Evolutionary conservation across 2,888 invertebrate species (phyloP), one percentile per base, ranked within the genome.

Genomic region (Eupeodes latifasciatus): DNA sequence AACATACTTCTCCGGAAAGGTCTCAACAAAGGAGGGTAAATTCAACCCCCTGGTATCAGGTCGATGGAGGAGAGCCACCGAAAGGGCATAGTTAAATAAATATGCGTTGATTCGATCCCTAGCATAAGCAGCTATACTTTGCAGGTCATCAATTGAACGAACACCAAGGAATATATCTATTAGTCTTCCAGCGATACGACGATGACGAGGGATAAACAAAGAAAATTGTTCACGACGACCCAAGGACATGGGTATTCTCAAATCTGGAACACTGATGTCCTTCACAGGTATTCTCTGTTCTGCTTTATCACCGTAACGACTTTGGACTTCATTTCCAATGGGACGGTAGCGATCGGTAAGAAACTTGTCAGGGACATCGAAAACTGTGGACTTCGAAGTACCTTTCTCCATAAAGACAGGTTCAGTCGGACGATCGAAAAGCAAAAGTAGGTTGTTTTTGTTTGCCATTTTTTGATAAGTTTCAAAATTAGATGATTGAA

Each of bases 371-470:
- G 96, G 96, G 1, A 96, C 92, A 79, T 96, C 94, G 90, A 96
- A 95, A 72, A 94, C 94, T 0, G 94, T 91, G 55, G 94, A 94
- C 0, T 94, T 93, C 2, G 47, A 10, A 0, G 95, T 95, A 0
- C 96, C 96, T 92, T 96, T 97, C 77, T 95, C 95, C 93, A 96
- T 95, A 93, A 96, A 96, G 86, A 95, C 94, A 0, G 96, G 96
- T 93, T 96, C 96, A 88, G 95, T 94, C 7, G 96, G 96, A 66
- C 96, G 95, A 91, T 96, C 96, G 93, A 96, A 96, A 90, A 96
- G 94, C 89, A 95, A 92, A 89, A 95, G 92, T 57, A 96, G 92
- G 90, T 95, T 94, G 9, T 94, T 92, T 90, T 94, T 95, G 27
- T 93, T 90, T 4, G 91, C 90, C 88, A 88, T 88, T 34, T 57